Percentiles rank a stretch among this genome's conserved stretches.
Conservation (phyloP, 2,113 vertebrate genomes). For the Polypterus bichir region DNA sequence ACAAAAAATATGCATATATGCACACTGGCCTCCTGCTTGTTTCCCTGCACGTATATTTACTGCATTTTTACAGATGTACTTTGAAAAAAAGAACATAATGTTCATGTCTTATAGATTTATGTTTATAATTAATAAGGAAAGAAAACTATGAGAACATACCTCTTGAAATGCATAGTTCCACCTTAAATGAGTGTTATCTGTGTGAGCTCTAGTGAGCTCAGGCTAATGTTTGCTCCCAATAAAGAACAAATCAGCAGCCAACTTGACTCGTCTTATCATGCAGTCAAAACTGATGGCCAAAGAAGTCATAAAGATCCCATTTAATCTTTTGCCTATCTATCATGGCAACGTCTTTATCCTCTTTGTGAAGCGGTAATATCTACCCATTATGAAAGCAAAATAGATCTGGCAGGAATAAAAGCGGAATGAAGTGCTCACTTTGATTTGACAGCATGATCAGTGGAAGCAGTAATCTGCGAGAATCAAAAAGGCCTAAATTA, state of each 20-base stretch:
- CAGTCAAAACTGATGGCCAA: slow-evolving; percentile 81
- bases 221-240: slow-evolving; percentile 74
- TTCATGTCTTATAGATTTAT: too few relatives aligned
- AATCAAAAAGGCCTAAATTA: slow-evolving; percentile 78
- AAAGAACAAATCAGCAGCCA: slow-evolving; percentile 73
- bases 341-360: slow-evolving; percentile 73
- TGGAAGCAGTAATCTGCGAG: slow-evolving; percentile 71
- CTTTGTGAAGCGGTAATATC: slow-evolving; percentile 78
- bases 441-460: slow-evolving; percentile 79
- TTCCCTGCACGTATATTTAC: too few relatives aligned
- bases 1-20: too few relatives aligned
- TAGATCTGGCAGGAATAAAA: slow-evolving; percentile 76
- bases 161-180: slow-evolving; percentile 40
- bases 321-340: slow-evolving; percentile 84
- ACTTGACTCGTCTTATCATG: slow-evolving; percentile 63
- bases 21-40: too few relatives aligned
- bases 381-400: slow-evolving; percentile 83
- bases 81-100: too few relatives aligned
- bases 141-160: too few relatives aligned
- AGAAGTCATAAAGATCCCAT: slow-evolving; percentile 88
- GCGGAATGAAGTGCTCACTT: slow-evolving; percentile 69
- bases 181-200: slow-evolving; percentile 71
- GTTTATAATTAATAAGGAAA: too few relatives aligned
- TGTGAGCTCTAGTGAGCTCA: slow-evolving; percentile 44
- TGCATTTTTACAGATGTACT: too few relatives aligned